These are phyloP conservation scores for Vanacampus margaritifer DNA, from an alignment of 2,113 vertebrate species.

Conservation along the genomic window DNA sequence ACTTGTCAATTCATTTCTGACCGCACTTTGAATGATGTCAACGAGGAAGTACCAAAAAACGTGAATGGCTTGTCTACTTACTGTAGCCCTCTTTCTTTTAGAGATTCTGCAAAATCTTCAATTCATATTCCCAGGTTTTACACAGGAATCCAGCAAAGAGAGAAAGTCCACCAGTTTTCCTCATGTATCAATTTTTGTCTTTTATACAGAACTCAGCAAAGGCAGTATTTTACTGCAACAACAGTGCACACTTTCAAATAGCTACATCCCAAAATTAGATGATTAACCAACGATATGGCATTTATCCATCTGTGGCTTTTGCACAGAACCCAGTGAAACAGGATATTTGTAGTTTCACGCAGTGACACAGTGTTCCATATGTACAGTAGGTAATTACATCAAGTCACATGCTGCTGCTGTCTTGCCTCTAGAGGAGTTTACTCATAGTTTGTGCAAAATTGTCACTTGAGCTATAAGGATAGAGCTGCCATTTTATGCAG, in stretches of 20 bases:
- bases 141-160: no score
- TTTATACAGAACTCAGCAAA: background rate
- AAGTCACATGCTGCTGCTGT: background rate
- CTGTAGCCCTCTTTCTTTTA: background rate
- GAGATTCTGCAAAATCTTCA: background rate
- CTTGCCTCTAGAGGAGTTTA: no score
- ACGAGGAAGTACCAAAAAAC: background rate
- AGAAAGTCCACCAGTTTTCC: background rate
- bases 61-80: background rate
- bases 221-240: no score
- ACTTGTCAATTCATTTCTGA: background rate
- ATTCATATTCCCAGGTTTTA: background rate
- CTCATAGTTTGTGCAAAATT: background rate
- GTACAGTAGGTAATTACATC: background rate
- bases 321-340: background rate
- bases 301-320: background rate
- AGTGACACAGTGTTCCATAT: background rate
- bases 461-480: background rate
- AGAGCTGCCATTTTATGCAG: background rate
- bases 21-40: background rate
- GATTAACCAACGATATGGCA: background rate
- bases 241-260: background rate
- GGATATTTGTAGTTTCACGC: background rate
- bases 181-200: background rate
- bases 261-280: background rate